phyloP scores from a whole-genome alignment of 2,113 vertebrate species.

The Oncorhynchus gorbuscha region DNA sequence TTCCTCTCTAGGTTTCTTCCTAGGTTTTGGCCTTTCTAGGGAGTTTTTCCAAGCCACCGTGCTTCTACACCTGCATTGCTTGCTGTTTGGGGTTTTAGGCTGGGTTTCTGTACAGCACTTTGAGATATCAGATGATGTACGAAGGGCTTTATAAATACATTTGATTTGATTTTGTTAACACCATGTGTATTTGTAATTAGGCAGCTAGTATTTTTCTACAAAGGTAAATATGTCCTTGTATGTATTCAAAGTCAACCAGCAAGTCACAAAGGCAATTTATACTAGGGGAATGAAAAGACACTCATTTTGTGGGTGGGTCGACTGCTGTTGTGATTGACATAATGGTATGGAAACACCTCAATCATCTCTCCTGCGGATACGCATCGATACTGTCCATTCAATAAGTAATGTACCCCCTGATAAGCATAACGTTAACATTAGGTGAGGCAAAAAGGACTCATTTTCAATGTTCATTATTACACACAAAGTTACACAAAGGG shows the following conservation, averaged over 20 bases:
- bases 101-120: too few species aligned
- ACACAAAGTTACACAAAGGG: slow-evolving; percentile 61
- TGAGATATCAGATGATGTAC: too few species aligned
- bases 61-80: too few species aligned
- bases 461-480: slow-evolving; percentile 71
- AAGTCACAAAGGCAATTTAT: slow-evolving; percentile 36
- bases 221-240: neutral
- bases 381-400: slow-evolving; percentile 32
- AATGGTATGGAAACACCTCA: slow-evolving; percentile 47
- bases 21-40: too few species aligned
- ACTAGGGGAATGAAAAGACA: slow-evolving; percentile 33
- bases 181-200: too few species aligned
- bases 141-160: too few species aligned
- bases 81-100: too few species aligned
- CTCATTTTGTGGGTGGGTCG: slow-evolving; percentile 32
- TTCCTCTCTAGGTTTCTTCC: too few species aligned
- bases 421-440: slow-evolving; percentile 61
- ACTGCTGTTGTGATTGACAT: slow-evolving; percentile 47
- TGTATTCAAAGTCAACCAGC: neutral
- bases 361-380: slow-evolving; percentile 41
- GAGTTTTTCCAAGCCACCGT: too few species aligned
- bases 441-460: slow-evolving; percentile 57
- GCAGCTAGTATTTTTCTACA: neutral
- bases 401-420: slow-evolving; percentile 50
- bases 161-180: too few species aligned